These are phyloP conservation scores for Heteromormyrus szaboi DNA, from an alignment of 2,797 vertebrate species.

Conservation along the genomic window DNA sequence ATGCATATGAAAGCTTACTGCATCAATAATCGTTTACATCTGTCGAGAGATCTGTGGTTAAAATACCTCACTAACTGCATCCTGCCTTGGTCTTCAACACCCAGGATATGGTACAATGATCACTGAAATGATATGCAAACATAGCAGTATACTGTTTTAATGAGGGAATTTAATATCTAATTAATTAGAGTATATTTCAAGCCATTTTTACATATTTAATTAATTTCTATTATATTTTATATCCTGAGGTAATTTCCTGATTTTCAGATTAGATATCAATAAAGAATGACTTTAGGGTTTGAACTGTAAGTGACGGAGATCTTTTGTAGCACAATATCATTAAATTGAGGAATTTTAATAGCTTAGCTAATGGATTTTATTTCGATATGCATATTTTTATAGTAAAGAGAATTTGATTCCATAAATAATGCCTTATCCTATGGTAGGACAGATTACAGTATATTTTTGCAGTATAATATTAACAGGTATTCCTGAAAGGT, in stretches of 20 bases:
- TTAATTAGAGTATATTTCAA: slow-evolving; percentile 10
- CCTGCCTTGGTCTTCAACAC: not conserved
- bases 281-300: slow-evolving; percentile 7
- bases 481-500: not conserved
- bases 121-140: slow-evolving; percentile 4
- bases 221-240: slow-evolving; percentile 9
- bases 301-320: not conserved
- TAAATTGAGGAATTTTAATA: not conserved
- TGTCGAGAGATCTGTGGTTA: not conserved
- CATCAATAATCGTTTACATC: not conserved
- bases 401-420: not conserved
- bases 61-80: not conserved
- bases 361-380: not conserved
- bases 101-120: slow-evolving; percentile 7
- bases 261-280: slow-evolving; percentile 7
- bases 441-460: not conserved
- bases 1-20: not conserved
- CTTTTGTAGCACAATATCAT: not conserved
- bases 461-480: not conserved
- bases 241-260: slow-evolving; percentile 14
- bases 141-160: not conserved
- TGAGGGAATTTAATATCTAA: not conserved
- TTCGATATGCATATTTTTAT: not conserved
- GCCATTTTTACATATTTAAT: slow-evolving; percentile 15
- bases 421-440: not conserved